Percentiles rank a stretch among this genome's conserved stretches.
Conservation (phyloP, 2,113 vertebrate species). For the Oncorhynchus keta region DNA sequence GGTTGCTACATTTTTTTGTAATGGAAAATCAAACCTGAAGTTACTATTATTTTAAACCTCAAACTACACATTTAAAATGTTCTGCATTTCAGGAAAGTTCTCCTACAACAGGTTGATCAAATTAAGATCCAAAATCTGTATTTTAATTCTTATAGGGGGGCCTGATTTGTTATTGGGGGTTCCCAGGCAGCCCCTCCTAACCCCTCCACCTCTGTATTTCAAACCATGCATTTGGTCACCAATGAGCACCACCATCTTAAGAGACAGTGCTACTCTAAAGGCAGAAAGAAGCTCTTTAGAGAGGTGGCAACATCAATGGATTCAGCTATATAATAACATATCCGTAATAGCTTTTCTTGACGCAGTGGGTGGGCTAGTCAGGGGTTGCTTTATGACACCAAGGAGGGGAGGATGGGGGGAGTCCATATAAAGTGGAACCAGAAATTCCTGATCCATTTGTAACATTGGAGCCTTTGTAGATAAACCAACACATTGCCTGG, state of each 20-base stretch:
- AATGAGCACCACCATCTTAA: constrained; percentile 20
- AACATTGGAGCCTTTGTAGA: constrained; percentile 63
- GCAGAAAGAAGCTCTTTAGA: neutral
- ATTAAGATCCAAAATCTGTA: too few species aligned
- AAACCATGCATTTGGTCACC: constrained; percentile 7
- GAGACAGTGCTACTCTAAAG: neutral
- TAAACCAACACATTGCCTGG: constrained; percentile 53
- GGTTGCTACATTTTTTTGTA: too few species aligned
- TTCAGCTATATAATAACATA: constrained; percentile 10
- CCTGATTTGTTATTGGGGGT: too few species aligned
- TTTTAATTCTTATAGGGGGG: too few species aligned
- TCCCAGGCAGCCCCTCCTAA: too few species aligned
- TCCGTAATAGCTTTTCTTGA: constrained; percentile 29
- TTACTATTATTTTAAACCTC: too few species aligned
- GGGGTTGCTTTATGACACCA: constrained; percentile 25
- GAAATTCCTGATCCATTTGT: constrained; percentile 71
- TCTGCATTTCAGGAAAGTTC: too few species aligned
- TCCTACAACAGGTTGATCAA: too few species aligned
- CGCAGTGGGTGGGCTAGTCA: constrained; percentile 23
- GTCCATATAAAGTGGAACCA: constrained; percentile 51
- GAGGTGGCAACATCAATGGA: constrained; percentile 42
- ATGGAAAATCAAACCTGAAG: too few species aligned
- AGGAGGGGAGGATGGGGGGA: constrained; percentile 12
- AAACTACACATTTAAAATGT: too few species aligned
- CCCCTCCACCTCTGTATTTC: neutral